Base-by-base conservation (phyloP, 2,797 vertebrate genomes). In the Mionectes olivaceus region DNA sequence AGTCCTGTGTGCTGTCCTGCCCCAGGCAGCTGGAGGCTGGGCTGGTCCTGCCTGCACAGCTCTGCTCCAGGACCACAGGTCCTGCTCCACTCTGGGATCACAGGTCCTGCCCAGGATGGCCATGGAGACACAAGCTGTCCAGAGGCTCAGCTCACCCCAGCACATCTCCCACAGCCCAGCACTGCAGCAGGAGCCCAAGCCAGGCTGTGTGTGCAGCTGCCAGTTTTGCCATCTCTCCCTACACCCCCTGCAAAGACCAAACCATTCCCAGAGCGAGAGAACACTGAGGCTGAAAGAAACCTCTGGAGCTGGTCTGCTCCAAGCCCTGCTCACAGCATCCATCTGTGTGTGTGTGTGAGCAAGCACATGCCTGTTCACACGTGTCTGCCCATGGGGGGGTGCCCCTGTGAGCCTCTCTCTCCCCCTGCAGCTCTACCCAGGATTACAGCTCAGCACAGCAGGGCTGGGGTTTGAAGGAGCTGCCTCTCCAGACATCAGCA, bases 41-140 rank as follows among this genome's bases (percentile, higher is more conserved):
- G 11, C 22, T n/a, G 13, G 9, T 43, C 37, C 60, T 56, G 55
- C 37, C 60, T 56, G 55, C 27, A 32, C 21, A 3, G 30, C 44
- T 74, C 28, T 7, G 0, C 27, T 19, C 43, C 44, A 39, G 44
- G 33, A 19, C 33, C 13, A 6, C 7, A 15, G 12, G 1, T 43
- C 14, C 63, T 75, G 76, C n/a, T 49, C 61, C 43, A 25, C 7
- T 2, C 43, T 60, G 53, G 53, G 39, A 63, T 27, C 57, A 28
- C 21, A 19, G 12, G 8, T 30, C 43, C 53, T 57, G 43, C 30
- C 37, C 55, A 67, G 41, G n/a, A 53, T 59, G 53, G 7, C n/a
- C 4, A 0, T 1, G 1, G 50, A 64, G 65, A 19, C 3, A 2
- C 0, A 2, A 30, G 19, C 32, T 2, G 7, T 12, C 19, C 52